Percentiles rank a stretch among this genome's conserved stretches.
phyloP scores from a whole-genome alignment of 2,113 vertebrate genomes.

The Gnathonemus echidnorhynchus region DNA sequence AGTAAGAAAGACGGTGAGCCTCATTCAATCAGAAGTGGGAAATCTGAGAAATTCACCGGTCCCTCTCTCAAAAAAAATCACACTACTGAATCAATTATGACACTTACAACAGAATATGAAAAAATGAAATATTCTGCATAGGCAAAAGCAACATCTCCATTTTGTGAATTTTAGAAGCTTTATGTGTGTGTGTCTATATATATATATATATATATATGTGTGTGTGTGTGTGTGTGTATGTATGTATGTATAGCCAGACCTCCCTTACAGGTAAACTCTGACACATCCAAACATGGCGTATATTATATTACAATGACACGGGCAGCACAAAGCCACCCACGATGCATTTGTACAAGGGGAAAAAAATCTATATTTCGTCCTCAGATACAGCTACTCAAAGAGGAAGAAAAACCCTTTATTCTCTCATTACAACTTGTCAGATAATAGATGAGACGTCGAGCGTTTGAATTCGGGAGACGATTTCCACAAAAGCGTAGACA shows the following conservation, averaged over 20 bases:
- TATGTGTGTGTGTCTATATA: not conserved
- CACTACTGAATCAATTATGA: not conserved
- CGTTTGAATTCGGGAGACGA: not conserved
- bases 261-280: not conserved
- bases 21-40: not conserved
- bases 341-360: not conserved
- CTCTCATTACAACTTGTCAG: constrained; percentile 3
- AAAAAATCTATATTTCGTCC: not conserved
- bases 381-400: not conserved
- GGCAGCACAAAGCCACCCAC: not conserved
- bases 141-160: not conserved
- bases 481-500: not conserved
- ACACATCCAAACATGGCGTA: not conserved
- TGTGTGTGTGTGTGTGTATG: not conserved
- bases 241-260: not conserved
- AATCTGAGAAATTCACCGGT: not conserved
- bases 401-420: not conserved
- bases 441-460: not conserved
- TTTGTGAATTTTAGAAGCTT: not conserved
- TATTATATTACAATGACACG: not conserved
- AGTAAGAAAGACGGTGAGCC: not conserved
- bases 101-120: not conserved
- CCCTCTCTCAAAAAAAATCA: not conserved
- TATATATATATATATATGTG: not conserved
- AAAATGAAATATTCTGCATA: not conserved